A percentile compares a stretch with the other conserved stretches of the same genome.
Conservation (phyloP, 2,888 invertebrate species). For the Herminia tarsipennalis region DNA sequence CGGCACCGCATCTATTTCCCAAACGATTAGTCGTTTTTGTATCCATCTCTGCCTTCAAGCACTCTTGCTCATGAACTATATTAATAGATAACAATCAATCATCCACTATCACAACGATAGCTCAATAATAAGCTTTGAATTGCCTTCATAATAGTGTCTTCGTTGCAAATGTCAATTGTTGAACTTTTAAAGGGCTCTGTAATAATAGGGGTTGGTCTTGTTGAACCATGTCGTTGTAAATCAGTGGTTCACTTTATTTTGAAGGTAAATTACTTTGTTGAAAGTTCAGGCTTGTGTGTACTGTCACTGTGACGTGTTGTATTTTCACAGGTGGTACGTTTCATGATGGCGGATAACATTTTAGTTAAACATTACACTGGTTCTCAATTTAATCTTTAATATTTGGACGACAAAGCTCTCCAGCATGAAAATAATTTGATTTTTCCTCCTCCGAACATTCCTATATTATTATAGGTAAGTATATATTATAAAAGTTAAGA, state of each 20-base stretch:
- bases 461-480: too few relatives aligned
- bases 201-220: slow-evolving; percentile 63
- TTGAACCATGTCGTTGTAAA: slow-evolving; percentile 74
- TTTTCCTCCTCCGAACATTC: too few relatives aligned
- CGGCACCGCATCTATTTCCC: neutral
- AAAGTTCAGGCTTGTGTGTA: slow-evolving; percentile 65
- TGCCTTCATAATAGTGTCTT: slow-evolving; percentile 66
- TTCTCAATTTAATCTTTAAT: too few relatives aligned
- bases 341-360: too few relatives aligned
- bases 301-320: too few relatives aligned
- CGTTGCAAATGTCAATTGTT: slow-evolving; percentile 75
- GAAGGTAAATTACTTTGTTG: slow-evolving; percentile 65
- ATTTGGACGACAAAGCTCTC: too few relatives aligned
- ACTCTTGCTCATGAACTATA: slow-evolving; percentile 41
- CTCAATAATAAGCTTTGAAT: slow-evolving; percentile 61
- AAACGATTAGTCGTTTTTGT: slow-evolving; percentile 38
- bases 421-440: too few relatives aligned
- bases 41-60: slow-evolving; percentile 24
- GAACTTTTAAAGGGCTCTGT: slow-evolving; percentile 74
- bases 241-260: slow-evolving; percentile 64
- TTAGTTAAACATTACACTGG: too few relatives aligned
- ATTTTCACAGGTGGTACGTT: too few relatives aligned
- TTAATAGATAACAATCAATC: slow-evolving; percentile 50
- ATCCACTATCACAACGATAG: slow-evolving; percentile 47
- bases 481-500: too few relatives aligned